Percentiles rank a stretch among this genome's conserved stretches.
These are phyloP conservation scores for Neosilurus mollespiculum DNA, from an alignment of 2,797 vertebrate species.

Conservation along the genomic window DNA sequence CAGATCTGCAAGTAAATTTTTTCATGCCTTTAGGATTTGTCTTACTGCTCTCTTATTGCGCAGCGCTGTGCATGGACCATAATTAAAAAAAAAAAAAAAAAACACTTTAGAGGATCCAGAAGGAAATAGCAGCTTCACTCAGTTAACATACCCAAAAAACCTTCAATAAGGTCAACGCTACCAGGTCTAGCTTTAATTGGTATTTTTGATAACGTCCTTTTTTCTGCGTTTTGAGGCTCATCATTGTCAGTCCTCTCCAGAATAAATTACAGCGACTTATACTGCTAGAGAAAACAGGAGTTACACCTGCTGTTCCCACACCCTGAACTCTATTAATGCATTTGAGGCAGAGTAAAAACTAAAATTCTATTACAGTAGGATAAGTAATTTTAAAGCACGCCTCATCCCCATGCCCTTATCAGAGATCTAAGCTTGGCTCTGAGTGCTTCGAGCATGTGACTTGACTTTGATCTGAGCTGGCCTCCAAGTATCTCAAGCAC, in stretches of 20 bases:
- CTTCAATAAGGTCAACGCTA: neutral
- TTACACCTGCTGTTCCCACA: neutral
- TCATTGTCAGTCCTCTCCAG: conserved; percentile 18
- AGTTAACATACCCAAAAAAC: neutral
- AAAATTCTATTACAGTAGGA: neutral
- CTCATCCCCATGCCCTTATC: neutral
- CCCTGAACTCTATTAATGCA: neutral
- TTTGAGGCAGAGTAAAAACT: neutral
- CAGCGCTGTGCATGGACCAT: conserved; percentile 44
- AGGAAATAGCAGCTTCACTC: conserved; percentile 12
- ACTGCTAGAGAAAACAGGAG: neutral
- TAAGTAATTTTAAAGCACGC: neutral
- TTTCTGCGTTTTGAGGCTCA: conserved; percentile 1
- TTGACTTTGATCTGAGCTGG: neutral
- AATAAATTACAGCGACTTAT: conserved; percentile 29
- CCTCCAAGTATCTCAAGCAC: neutral
- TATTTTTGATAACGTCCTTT: conserved; percentile 37
- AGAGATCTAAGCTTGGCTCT: neutral
- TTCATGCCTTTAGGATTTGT: conserved; percentile 49
- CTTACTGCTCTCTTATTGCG: conserved; percentile 51
- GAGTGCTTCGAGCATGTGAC: neutral
- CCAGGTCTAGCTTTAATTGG: conserved; percentile 33
- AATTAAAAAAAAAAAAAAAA: conserved; percentile 7
- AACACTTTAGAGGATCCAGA: conserved; percentile 10
- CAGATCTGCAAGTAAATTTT: conserved; percentile 54